These are phyloP conservation scores for Erythrocercus mccallii DNA, from an alignment of 2,113 vertebrate genomes.

Conservation along the genomic window DNA sequence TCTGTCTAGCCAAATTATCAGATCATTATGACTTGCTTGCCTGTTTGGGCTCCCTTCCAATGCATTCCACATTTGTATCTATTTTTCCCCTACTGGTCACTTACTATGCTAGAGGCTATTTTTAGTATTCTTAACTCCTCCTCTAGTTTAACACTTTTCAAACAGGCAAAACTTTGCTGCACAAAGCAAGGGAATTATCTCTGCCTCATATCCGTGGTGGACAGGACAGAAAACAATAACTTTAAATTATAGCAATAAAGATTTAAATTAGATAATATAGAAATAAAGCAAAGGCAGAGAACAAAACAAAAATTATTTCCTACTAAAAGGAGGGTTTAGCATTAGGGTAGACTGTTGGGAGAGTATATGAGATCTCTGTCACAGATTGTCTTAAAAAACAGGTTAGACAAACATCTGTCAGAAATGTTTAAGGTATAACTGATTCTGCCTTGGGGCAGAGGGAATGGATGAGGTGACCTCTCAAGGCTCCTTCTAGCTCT, in stretches of 20 bases:
- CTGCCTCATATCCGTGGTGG: neutral
- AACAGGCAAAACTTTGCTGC: neutral
- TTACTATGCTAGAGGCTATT: neutral
- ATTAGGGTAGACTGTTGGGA: neutral
- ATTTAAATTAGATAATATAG: neutral
- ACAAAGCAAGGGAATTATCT: neutral
- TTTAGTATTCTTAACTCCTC: neutral
- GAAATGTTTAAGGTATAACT: slow-evolving; percentile 31
- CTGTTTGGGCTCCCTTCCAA: slow-evolving; percentile 29
- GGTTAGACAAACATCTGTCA: slow-evolving; percentile 59
- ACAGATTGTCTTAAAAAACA: slow-evolving; percentile 3
- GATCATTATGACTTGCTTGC: neutral
- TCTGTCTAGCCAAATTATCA: slow-evolving; percentile 46
- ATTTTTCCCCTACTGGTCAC: slow-evolving; percentile 12
- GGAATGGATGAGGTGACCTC: slow-evolving; percentile 39
- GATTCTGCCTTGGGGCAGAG: slow-evolving; percentile 41
- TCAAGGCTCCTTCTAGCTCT: neutral
- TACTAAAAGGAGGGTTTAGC: neutral
- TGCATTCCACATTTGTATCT: neutral
- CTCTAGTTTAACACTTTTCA: neutral
- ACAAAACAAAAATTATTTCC: neutral
- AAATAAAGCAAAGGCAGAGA: neutral
- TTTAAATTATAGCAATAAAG: neutral
- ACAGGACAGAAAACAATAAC: neutral
- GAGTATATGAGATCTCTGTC: slow-evolving; percentile 2